Evolutionary conservation across 2,888 invertebrate species (phyloP).

Genomic region (Coenonympha arcania): DNA sequence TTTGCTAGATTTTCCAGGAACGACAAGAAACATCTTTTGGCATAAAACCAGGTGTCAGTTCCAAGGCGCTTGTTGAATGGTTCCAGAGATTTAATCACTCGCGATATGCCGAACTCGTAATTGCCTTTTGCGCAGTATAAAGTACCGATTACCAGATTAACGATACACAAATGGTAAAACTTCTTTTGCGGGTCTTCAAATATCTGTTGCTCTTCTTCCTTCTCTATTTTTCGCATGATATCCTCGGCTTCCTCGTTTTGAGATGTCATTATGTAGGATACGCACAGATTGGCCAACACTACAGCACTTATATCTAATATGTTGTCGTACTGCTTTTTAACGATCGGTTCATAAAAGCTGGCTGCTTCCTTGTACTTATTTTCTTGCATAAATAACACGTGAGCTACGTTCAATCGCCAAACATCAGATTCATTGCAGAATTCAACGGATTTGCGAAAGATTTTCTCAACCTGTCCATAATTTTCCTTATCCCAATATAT

Average conservation of each 20-base stretch:
- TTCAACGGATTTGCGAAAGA: slow-evolving; percentile 96
- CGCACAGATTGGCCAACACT: slow-evolving; percentile 97
- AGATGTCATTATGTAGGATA: slow-evolving; percentile 99
- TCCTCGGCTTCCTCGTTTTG: slow-evolving; percentile 99
- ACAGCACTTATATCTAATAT: slow-evolving; percentile 97
- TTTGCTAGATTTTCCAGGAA: slow-evolving; percentile 92
- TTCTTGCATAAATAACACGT: slow-evolving; percentile 99
- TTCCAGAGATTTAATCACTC: slow-evolving; percentile 96
- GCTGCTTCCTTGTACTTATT: slow-evolving; percentile 98
- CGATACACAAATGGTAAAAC: slow-evolving; percentile 96
- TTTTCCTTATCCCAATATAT: slow-evolving; percentile 98
- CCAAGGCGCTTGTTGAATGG: slow-evolving; percentile 95
- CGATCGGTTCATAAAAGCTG: slow-evolving; percentile 98
- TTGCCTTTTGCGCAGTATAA: slow-evolving; percentile 99
- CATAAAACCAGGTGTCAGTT: slow-evolving; percentile 99
- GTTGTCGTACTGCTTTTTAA: slow-evolving; percentile 94
- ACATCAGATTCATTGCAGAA: slow-evolving; percentile 98
- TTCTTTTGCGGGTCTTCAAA: slow-evolving; percentile 95
- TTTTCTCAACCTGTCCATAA: slow-evolving; percentile 95
- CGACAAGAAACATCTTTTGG: slow-evolving; percentile 96
- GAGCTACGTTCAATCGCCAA: slow-evolving; percentile 98
- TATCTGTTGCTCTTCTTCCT: slow-evolving; percentile 94
- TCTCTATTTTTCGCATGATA: slow-evolving; percentile 98
- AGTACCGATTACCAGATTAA: slow-evolving; percentile 98
- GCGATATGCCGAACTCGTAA: slow-evolving; percentile 98